Evolutionary conservation across 2,113 vertebrate genomes (phyloP), one percentile per base, ranked within the genome.

Genomic region (Pagrus major): DNA sequence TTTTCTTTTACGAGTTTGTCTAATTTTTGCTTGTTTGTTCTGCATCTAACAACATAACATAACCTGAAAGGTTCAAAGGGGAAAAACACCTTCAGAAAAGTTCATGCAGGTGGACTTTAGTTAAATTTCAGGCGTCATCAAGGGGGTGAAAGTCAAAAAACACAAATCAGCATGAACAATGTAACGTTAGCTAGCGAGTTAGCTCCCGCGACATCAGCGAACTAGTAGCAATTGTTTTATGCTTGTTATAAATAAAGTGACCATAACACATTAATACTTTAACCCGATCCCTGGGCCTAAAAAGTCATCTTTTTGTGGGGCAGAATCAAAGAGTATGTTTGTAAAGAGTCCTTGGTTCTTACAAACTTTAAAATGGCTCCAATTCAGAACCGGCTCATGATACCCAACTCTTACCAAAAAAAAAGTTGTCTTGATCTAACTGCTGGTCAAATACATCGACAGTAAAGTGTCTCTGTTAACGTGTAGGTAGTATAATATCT

Each of bases 401-500:
- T 59, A 56, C 58, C 56, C 46, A 71, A 69, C 74, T 68, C 20
- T 47, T 31, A 37, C 49, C 58, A n/a, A n/a, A n/a, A n/a, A 20
- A 10, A 29, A 27, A 33, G n/a, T 27, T 37, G 47, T 44, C 60
- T 44, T 35, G 39, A 42, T 41, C 46, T 60, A 71, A 33, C 8
- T 55, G 71, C 78, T 54, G 78, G 63, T 80, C 47, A 64, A 21
- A 44, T 51, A 46, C 23, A 55, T 21, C 39, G 61, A 42, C 15
- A 46, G 25, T n/a, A 78, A 61, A 67, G 64, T 44, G 69, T 78
- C 20, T 83, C 35, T 73, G 25, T 55, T 83, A 44, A 51, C 21
- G 58, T 68, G 20, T 78, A 79, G 75, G 69, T 61, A 74, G 73
- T 31, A 63, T 27, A 54, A 6, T 31, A 31, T 71, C 41, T 55